Percentiles rank a stretch among this genome's conserved stretches.
These are phyloP conservation scores for Oostethus manadensis DNA, from an alignment of 2,113 vertebrate genomes.

Conservation along the genomic window DNA sequence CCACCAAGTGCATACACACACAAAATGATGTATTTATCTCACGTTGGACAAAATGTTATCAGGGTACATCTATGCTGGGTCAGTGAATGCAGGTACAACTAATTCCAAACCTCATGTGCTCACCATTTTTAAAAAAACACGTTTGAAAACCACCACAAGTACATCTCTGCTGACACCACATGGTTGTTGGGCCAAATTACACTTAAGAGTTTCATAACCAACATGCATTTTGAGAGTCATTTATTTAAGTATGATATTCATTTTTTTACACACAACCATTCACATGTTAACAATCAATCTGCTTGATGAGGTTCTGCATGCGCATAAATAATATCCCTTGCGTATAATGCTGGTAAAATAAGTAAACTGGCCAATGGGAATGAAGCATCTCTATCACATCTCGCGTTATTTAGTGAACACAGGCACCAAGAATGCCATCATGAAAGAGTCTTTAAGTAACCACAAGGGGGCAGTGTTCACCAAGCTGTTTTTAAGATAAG, in stretches of 20 bases:
- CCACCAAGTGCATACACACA: no score
- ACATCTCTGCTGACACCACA: slow-evolving; percentile 54
- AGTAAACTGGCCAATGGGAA: background rate
- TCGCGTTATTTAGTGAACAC: background rate
- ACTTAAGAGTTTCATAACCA: background rate
- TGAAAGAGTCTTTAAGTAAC: background rate
- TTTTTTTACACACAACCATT: background rate
- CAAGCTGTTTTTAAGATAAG: no score
- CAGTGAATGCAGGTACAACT: no score
- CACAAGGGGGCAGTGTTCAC: slow-evolving; percentile 65
- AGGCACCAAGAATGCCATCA: background rate
- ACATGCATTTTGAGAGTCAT: no score
- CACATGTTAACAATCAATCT: no score
- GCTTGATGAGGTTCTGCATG: no score
- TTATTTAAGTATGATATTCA: background rate
- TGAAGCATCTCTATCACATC: background rate
- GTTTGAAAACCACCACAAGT: no score
- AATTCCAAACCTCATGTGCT: no score
- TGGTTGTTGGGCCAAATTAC: slow-evolving; percentile 32
- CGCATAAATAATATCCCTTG: background rate
- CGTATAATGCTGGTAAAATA: background rate
- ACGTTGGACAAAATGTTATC: no score
- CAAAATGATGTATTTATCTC: no score
- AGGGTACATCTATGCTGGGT: no score
- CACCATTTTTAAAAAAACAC: no score